A percentile compares a stretch with the other conserved stretches of the same genome.
phyloP scores from a whole-genome alignment of 2,113 vertebrate species.

The Ctenomys sociabilis region DNA sequence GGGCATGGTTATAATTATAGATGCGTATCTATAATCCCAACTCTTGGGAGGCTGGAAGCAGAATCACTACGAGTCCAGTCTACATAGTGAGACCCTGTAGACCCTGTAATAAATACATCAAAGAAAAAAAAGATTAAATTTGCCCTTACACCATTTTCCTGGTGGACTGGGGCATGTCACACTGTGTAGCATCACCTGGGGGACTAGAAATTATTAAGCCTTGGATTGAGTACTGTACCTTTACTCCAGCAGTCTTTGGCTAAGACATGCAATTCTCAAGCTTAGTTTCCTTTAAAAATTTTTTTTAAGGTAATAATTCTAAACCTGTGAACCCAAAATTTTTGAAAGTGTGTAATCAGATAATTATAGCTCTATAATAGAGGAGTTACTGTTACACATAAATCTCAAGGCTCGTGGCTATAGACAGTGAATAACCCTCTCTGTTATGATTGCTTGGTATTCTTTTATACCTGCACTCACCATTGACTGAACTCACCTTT shows the following conservation, averaged over 20 bases:
- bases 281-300: background rate
- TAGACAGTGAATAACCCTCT: background rate
- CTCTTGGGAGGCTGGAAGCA: too few relatives aligned
- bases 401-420: background rate
- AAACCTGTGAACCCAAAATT: background rate
- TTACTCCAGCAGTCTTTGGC: background rate
- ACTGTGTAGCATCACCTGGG: background rate
- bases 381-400: background rate
- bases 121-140: background rate
- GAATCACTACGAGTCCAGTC: too few relatives aligned
- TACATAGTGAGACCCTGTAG: too few relatives aligned
- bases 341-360: slow-evolving; percentile 2
- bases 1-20: too few relatives aligned
- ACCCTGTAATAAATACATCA: too few relatives aligned
- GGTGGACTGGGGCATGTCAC: background rate
- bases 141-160: background rate
- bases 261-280: background rate
- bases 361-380: background rate
- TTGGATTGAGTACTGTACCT: background rate
- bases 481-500: too few relatives aligned
- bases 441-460: background rate
- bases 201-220: background rate
- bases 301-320: background rate
- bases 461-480: background rate
- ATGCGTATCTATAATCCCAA: too few relatives aligned